Percentiles rank a stretch among this genome's conserved stretches.
These are phyloP conservation scores for Spizella passerina DNA, from an alignment of 2,797 vertebrate genomes.

Conservation along the genomic window DNA sequence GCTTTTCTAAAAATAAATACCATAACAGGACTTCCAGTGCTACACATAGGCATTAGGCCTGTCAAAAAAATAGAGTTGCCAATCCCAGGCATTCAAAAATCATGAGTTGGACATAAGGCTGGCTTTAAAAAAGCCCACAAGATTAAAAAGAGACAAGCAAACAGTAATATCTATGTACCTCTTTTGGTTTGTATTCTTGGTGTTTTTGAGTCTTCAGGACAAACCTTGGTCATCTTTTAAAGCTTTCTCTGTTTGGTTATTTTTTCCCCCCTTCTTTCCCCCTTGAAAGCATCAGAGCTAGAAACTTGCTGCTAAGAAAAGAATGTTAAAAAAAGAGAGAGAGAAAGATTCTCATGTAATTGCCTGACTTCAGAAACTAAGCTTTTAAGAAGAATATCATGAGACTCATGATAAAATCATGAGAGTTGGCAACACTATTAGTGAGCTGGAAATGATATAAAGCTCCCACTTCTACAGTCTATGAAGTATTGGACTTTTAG, in stretches of 20 bases:
- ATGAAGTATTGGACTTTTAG: slow-evolving; percentile 37
- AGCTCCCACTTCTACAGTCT: slow-evolving; percentile 40
- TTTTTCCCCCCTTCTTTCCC: not conserved
- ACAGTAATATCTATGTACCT: not conserved
- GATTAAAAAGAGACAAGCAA: slow-evolving; percentile 20
- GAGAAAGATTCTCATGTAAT: slow-evolving; percentile 39
- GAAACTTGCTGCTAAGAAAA: slow-evolving; percentile 50
- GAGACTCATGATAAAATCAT: slow-evolving; percentile 69
- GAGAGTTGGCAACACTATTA: slow-evolving; percentile 64
- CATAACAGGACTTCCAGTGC: slow-evolving; percentile 29
- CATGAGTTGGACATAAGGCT: not conserved
- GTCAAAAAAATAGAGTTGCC: slow-evolving; percentile 35
- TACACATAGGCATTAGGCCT: slow-evolving; percentile 11
- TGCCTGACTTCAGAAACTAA: slow-evolving; percentile 52
- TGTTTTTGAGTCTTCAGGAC: not conserved
- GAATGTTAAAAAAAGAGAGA: not conserved
- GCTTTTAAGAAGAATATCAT: slow-evolving; percentile 62
- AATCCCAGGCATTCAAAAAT: slow-evolving; percentile 17
- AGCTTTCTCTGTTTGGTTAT: not conserved
- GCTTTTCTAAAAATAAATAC: slow-evolving; percentile 61
- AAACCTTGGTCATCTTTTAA: not conserved
- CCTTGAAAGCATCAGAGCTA: not conserved
- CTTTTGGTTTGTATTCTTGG: slow-evolving; percentile 1
- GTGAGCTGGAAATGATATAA: slow-evolving; percentile 58
- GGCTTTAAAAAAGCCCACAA: not conserved